Conservation (phyloP, 2,888 invertebrate species). For the Watsonalla binaria region DNA sequence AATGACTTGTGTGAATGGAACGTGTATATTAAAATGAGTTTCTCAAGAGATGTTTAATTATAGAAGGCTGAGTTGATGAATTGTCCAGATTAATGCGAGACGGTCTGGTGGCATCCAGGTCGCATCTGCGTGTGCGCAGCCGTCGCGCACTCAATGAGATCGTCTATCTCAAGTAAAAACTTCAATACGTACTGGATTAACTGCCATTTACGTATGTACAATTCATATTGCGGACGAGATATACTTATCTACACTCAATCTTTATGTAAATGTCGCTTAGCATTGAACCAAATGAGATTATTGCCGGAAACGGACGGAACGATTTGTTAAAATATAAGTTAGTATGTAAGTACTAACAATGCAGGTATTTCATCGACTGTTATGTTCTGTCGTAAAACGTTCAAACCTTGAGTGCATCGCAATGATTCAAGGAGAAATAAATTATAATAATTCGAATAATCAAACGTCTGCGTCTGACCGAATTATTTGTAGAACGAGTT, state of each 20-base stretch:
- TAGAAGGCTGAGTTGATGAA: conserved; percentile 53
- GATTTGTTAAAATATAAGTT: not conserved
- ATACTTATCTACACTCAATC: conserved; percentile 7
- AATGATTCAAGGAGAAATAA: not conserved
- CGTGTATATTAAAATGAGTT: conserved; percentile 13
- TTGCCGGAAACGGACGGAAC: conserved; percentile 1
- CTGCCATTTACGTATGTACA: conserved; percentile 12
- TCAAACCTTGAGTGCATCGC: not conserved
- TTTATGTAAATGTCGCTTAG: conserved; percentile 3
- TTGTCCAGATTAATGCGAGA: conserved; percentile 63
- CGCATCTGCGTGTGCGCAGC: conserved; percentile 53
- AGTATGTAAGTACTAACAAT: not conserved
- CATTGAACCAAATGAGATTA: conserved; percentile 2
- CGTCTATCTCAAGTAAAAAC: conserved; percentile 48
- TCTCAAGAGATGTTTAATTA: conserved; percentile 36
- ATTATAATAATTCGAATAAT: not conserved
- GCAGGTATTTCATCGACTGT: not conserved
- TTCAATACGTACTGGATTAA: conserved; percentile 38
- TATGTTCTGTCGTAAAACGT: not conserved
- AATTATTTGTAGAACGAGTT: not conserved
- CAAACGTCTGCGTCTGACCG: not conserved
- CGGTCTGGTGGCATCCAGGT: conserved; percentile 66
- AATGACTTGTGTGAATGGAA: conserved; percentile 1
- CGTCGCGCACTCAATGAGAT: conserved; percentile 58
- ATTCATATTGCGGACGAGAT: conserved; percentile 11